Evolutionary conservation across 2,888 invertebrate genomes (phyloP).

Genomic region (Ptychoptera albimana): DNA sequence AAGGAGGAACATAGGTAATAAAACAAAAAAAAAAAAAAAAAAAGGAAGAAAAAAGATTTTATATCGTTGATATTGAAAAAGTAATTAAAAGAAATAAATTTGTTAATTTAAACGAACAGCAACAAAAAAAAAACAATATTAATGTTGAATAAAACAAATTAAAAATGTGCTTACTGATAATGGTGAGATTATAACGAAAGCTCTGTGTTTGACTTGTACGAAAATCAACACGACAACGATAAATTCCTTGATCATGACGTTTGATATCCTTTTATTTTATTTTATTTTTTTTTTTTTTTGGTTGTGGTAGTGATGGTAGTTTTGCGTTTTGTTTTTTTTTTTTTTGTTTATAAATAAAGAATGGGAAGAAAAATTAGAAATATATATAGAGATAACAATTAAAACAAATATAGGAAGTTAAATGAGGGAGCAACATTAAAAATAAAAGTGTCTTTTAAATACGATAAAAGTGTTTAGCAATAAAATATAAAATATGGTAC

Average conservation of each 20-base stretch:
- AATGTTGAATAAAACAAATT: slow-evolving; percentile 1
- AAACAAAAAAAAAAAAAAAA: neutral
- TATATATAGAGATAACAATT: neutral
- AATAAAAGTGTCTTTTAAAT: neutral
- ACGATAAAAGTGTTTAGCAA: neutral
- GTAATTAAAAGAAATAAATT: neutral
- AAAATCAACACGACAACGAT: slow-evolving; percentile 71
- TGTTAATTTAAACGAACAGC: neutral
- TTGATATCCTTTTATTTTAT: slow-evolving; percentile 39
- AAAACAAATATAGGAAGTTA: neutral
- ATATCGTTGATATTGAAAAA: neutral
- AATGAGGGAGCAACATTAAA: neutral
- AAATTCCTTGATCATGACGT: slow-evolving; percentile 63
- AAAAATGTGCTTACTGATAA: slow-evolving; percentile 48
- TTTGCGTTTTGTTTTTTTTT: neutral
- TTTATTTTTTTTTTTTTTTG: slow-evolving; percentile 15
- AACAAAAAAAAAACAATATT: neutral
- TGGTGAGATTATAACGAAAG: slow-evolving; percentile 65
- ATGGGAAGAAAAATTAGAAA: neutral
- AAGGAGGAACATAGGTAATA: too few species aligned
- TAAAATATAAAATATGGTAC: too few species aligned
- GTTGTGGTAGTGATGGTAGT: slow-evolving; percentile 14
- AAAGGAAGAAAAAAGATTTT: neutral
- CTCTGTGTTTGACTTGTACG: slow-evolving; percentile 66
- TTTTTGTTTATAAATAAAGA: neutral